These are phyloP conservation scores for Catharus fuscescens DNA, from an alignment of 2,113 vertebrate genomes.

Conservation along the genomic window DNA sequence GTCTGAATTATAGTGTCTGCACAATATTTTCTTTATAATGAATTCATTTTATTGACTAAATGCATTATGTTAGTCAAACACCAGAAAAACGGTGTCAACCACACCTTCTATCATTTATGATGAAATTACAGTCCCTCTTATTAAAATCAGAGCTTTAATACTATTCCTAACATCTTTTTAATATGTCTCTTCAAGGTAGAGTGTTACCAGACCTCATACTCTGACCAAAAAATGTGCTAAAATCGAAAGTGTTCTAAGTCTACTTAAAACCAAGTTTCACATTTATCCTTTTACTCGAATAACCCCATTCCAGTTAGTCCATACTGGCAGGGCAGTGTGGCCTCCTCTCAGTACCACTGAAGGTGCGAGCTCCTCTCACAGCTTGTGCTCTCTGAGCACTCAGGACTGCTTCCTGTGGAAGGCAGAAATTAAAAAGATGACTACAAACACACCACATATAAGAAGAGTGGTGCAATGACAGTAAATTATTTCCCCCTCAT, in stretches of 20 bases:
- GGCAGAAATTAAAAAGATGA: constrained; percentile 6
- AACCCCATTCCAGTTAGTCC: not conserved
- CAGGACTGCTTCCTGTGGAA: not conserved
- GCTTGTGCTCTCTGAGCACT: not conserved
- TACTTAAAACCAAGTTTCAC: not conserved
- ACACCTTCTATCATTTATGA: not conserved
- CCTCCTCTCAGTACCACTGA: not conserved
- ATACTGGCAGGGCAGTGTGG: not conserved
- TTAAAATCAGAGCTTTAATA: not conserved
- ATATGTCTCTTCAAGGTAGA: not conserved
- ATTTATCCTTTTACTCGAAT: not conserved
- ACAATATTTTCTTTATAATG: not conserved
- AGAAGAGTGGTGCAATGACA: not conserved
- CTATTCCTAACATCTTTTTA: not conserved
- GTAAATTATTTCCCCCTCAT: constrained; percentile 6
- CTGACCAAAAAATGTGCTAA: not conserved
- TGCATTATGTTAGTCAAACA: not conserved
- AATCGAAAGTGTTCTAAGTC: not conserved
- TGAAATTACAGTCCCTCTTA: not conserved
- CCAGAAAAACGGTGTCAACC: not conserved
- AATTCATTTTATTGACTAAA: not conserved
- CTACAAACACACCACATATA: not conserved
- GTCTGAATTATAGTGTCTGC: not conserved
- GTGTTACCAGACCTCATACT: not conserved
- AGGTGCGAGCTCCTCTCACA: not conserved